A percentile compares a stretch with the other conserved stretches of the same genome.
Conservation (phyloP, 2,888 invertebrate genomes). For the Epinotia brunnichana region DNA sequence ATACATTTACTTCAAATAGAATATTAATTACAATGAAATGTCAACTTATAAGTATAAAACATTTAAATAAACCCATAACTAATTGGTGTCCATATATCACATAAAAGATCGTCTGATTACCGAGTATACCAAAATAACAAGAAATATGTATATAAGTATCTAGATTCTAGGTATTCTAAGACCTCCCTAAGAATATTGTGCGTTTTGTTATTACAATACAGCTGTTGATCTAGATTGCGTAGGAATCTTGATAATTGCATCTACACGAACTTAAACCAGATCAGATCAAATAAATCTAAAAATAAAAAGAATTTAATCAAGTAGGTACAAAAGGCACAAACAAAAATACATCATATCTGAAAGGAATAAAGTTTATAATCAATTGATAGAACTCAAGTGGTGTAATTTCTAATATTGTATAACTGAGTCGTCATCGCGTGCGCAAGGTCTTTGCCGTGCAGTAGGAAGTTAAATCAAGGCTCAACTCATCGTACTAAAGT, state of each 20-base stretch:
- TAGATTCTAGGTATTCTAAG: too few species aligned
- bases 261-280: slow-evolving; percentile 18
- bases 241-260: slow-evolving; percentile 25
- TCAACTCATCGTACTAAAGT: slow-evolving; percentile 41
- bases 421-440: slow-evolving; percentile 39
- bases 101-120: too few species aligned
- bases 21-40: too few species aligned
- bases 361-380: slow-evolving; percentile 24
- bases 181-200: too few species aligned
- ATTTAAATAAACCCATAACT: too few species aligned
- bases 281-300: slow-evolving; percentile 27
- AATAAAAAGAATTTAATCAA: slow-evolving; percentile 10
- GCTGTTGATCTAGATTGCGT: not conserved
- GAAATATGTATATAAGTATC: too few species aligned
- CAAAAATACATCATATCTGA: slow-evolving; percentile 4
- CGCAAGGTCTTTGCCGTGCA: slow-evolving; percentile 44
- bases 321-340: not conserved
- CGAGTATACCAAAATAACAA: too few species aligned
- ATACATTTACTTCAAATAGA: too few species aligned
- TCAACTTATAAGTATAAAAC: too few species aligned
- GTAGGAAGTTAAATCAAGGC: slow-evolving; percentile 44
- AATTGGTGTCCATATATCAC: too few species aligned
- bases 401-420: slow-evolving; percentile 44
- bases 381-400: slow-evolving; percentile 30
- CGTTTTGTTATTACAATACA: not conserved